These are phyloP conservation scores for Umimayanthus chanpuru DNA, from an alignment of 92 coral and sea anemone genomes.

Conservation along the genomic window DNA sequence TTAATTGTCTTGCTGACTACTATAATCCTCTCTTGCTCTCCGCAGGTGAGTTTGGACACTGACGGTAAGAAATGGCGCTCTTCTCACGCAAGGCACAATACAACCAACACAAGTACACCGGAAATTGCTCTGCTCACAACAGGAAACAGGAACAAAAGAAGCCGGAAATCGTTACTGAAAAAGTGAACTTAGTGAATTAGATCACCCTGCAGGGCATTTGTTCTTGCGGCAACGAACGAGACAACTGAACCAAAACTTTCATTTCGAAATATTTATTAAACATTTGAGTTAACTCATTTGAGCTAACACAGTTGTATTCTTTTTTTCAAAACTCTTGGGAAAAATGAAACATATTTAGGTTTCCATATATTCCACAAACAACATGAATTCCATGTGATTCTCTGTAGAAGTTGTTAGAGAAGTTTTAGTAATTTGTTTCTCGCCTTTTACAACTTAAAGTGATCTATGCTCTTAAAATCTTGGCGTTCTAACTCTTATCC, in stretches of 20 bases:
- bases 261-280: not conserved
- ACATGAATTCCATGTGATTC: not conserved
- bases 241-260: not conserved
- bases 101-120: not conserved
- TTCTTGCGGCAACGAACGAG: not conserved
- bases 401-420: not conserved
- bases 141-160: conserved; percentile 6
- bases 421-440: not conserved
- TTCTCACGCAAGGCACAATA: conserved; percentile 9
- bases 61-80: not conserved
- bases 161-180: not conserved
- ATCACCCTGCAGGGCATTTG: not conserved
- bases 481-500: not conserved
- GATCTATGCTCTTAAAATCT: not conserved
- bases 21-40: not conserved
- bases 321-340: not conserved
- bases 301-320: not conserved
- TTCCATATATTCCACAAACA: not conserved
- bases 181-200: not conserved
- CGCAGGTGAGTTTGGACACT: not conserved
- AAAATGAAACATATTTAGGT: not conserved
- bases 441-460: not conserved
- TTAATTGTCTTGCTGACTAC: not conserved
- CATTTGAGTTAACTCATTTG: not conserved
- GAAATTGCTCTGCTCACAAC: not conserved